These are phyloP conservation scores for Chloromyia formosa DNA, from an alignment of 2,888 invertebrate species.

Conservation along the genomic window DNA sequence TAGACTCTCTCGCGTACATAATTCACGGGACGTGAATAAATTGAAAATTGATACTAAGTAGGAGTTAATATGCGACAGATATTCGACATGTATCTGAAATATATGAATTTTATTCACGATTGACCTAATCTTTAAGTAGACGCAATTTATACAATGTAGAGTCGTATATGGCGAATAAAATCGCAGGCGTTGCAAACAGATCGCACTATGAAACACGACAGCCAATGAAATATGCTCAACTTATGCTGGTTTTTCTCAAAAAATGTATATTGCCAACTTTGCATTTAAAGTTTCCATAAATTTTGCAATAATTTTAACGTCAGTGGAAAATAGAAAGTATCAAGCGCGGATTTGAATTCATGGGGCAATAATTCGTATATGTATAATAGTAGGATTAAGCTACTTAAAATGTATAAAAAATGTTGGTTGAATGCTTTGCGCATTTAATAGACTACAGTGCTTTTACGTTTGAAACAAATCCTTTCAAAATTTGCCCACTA, in stretches of 20 bases:
- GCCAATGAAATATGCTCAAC: background rate
- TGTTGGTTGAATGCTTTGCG: too few relatives aligned
- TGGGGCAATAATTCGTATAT: too few relatives aligned
- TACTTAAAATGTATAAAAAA: background rate
- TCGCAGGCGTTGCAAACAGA: background rate
- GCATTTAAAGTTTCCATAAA: background rate
- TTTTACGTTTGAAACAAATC: too few relatives aligned
- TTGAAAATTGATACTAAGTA: constrained; percentile 44
- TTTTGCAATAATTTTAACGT: constrained; percentile 2
- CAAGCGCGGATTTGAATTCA: background rate
- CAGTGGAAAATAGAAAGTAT: background rate
- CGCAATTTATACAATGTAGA: too few relatives aligned
- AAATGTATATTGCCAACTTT: background rate
- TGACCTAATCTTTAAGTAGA: constrained; percentile 37
- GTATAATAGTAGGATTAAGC: background rate
- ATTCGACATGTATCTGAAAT: constrained; percentile 39
- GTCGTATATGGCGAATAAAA: background rate
- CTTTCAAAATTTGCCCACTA: too few relatives aligned
- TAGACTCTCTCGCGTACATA: background rate
- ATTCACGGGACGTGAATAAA: constrained; percentile 41
- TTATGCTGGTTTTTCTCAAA: background rate
- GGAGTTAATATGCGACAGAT: constrained; percentile 42
- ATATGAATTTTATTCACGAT: constrained; percentile 41
- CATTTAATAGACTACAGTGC: too few relatives aligned
- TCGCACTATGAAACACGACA: background rate